These are phyloP conservation scores for Neoniphon sammara DNA, from an alignment of 2,797 vertebrate genomes.

Conservation along the genomic window DNA sequence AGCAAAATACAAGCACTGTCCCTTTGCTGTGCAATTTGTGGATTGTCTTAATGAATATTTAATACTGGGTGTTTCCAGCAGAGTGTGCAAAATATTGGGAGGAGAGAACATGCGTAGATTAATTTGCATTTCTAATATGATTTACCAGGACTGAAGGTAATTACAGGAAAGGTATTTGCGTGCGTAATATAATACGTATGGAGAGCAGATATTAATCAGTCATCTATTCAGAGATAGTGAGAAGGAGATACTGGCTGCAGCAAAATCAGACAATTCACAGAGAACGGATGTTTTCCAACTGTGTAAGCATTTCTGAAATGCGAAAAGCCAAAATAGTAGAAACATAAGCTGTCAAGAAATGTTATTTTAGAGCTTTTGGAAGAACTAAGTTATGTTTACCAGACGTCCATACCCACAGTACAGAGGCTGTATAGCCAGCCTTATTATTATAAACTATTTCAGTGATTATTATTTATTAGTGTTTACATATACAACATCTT, in stretches of 20 bases:
- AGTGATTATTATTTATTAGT: too few species aligned
- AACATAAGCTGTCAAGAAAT: conserved; percentile 1
- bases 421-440: too few species aligned
- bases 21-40: background rate
- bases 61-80: conserved; percentile 26
- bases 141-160: conserved; percentile 18
- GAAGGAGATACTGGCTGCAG: background rate
- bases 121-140: conserved; percentile 41
- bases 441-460: too few species aligned
- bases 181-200: conserved; percentile 21
- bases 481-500: too few species aligned
- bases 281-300: background rate
- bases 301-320: conserved; percentile 6
- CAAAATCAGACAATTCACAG: conserved; percentile 7
- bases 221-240: conserved; percentile 17
- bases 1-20: background rate
- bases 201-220: conserved; percentile 36
- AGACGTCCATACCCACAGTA: too few species aligned
- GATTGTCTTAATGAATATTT: conserved; percentile 23
- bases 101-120: conserved; percentile 11
- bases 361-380: background rate
- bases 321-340: background rate
- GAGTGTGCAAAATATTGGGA: conserved; percentile 38
- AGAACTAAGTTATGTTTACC: too few species aligned
- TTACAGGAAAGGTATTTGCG: conserved; percentile 9